These are phyloP conservation scores for Theodoxus fluviatilis DNA, from an alignment of 2,888 invertebrate species.

Conservation along the genomic window DNA sequence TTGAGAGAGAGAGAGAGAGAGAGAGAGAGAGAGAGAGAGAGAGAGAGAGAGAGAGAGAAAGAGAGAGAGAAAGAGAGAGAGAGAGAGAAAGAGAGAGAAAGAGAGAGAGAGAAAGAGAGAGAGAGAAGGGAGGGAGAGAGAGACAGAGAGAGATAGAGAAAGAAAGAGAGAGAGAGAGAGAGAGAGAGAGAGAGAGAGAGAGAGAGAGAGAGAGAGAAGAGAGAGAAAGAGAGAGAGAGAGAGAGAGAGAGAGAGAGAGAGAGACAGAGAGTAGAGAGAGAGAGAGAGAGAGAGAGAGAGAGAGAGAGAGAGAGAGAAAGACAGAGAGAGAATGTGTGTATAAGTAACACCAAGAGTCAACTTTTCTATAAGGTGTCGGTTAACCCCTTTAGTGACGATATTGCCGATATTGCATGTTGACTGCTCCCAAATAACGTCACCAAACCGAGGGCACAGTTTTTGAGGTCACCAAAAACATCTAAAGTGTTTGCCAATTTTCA, in stretches of 20 bases:
- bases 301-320: not conserved
- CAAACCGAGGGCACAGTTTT: too few species aligned
- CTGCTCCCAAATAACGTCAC: too few species aligned
- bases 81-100: constrained; percentile 10
- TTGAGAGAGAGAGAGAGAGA: too few species aligned
- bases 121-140: not conserved
- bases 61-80: constrained; percentile 1
- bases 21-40: constrained; percentile 6
- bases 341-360: too few species aligned
- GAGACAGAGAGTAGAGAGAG: not conserved
- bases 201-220: not conserved
- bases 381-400: too few species aligned
- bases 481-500: too few species aligned
- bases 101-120: not conserved
- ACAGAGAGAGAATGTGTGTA: too few species aligned
- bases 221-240: not conserved
- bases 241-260: not conserved
- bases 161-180: constrained; percentile 1
- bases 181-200: not conserved
- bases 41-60: constrained; percentile 11
- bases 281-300: not conserved
- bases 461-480: too few species aligned
- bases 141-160: constrained; percentile 14
- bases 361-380: too few species aligned
- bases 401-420: too few species aligned